These are phyloP conservation scores for Xenopus laevis DNA, from an alignment of 2,113 vertebrate genomes.

Conservation along the genomic window DNA sequence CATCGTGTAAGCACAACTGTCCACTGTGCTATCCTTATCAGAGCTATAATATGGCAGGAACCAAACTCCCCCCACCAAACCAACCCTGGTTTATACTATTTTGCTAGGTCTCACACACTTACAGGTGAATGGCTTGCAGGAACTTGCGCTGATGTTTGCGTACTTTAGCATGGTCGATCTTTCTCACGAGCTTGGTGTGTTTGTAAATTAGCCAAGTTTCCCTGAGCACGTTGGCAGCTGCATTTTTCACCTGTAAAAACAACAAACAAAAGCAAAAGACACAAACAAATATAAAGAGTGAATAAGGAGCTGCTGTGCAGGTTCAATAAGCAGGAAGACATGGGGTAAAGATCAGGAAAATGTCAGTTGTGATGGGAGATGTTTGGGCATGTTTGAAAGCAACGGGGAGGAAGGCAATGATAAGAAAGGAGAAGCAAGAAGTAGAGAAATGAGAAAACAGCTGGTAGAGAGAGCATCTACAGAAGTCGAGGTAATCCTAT, in stretches of 20 bases:
- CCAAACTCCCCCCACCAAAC: not conserved
- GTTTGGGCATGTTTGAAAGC: not conserved
- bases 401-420: not conserved
- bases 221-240: constrained; percentile 93
- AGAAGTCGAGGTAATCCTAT: no score
- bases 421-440: no score
- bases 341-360: no score
- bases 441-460: no score
- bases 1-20: no score
- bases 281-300: not conserved
- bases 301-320: not conserved
- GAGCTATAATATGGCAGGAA: no score
- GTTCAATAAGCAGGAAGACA: not conserved
- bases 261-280: accelerated
- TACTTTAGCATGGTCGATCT: constrained; percentile 82
- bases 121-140: constrained; percentile 97
- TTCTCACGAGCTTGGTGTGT: constrained; percentile 90
- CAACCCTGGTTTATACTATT: no score
- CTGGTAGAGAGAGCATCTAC: no score
- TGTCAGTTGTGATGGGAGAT: not conserved
- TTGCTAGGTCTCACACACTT: constrained; percentile 58
- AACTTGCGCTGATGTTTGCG: constrained; percentile 97
- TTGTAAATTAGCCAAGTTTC: constrained; percentile 98
- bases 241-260: constrained; percentile 81
- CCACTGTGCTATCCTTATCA: no score